Evolutionary conservation across 2,113 vertebrate genomes (phyloP).

Genomic region (Maccullochella peelii): DNA sequence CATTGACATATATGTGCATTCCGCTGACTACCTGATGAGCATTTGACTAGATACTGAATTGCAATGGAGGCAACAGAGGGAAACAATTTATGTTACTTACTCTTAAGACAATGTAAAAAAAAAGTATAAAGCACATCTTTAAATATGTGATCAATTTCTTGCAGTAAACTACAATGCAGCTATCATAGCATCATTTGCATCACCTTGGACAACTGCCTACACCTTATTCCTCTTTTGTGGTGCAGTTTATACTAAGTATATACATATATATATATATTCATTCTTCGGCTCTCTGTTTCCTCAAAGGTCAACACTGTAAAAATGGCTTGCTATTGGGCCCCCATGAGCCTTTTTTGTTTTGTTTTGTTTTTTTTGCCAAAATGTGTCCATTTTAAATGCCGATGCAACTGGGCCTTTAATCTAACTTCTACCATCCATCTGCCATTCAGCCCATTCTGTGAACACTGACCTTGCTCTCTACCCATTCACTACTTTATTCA

Average conservation of each 20-base stretch:
- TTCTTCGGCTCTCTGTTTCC: background rate
- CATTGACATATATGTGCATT: constrained; percentile 28
- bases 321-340: background rate
- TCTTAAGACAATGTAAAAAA: no score
- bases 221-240: background rate
- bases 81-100: no score
- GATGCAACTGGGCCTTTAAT: background rate
- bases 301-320: background rate
- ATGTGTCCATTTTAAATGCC: background rate
- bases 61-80: background rate
- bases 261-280: background rate
- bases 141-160: background rate
- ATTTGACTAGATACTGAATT: constrained; percentile 1
- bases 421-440: background rate
- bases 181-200: background rate
- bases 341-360: background rate
- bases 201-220: background rate
- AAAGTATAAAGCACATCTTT: background rate
- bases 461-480: background rate
- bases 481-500: background rate
- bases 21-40: constrained; percentile 36
- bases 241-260: no score
- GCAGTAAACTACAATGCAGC: background rate
- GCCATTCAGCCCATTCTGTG: background rate
- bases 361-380: no score